Conservation (phyloP, 2,797 vertebrate genomes). For the Fundulus diaphanus region DNA sequence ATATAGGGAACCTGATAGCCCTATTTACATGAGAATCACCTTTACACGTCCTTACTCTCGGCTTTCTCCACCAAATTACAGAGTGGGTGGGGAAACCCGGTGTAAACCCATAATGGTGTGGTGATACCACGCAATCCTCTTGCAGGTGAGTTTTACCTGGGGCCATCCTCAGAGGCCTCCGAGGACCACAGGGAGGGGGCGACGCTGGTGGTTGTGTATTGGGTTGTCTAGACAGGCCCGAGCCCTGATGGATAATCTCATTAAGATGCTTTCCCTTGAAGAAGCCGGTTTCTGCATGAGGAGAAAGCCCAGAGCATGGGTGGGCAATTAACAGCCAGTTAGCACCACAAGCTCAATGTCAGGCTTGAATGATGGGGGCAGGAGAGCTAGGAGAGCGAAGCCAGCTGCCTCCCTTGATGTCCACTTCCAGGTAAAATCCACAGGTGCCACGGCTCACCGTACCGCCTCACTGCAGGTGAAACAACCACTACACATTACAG, state of each 20-base stretch:
- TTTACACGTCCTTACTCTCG: neutral
- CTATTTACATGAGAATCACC: neutral
- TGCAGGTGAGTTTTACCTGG: slow-evolving; percentile 78
- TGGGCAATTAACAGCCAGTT: slow-evolving; percentile 80
- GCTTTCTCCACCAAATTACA: slow-evolving; percentile 39
- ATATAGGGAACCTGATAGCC: too few relatives aligned
- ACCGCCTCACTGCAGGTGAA: slow-evolving; percentile 27
- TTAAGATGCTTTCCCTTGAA: slow-evolving; percentile 81
- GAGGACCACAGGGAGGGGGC: slow-evolving; percentile 10
- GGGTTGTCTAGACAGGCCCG: slow-evolving; percentile 82
- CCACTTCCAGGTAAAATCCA: slow-evolving; percentile 51
- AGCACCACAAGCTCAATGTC: slow-evolving; percentile 73
- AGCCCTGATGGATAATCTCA: slow-evolving; percentile 83
- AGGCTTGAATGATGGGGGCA: slow-evolving; percentile 55
- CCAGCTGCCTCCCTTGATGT: slow-evolving; percentile 24
- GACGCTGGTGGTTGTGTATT: slow-evolving; percentile 77
- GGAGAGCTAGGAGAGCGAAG: slow-evolving; percentile 54
- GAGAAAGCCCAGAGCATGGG: slow-evolving; percentile 63
- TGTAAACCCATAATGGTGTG: slow-evolving; percentile 78
- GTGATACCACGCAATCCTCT: slow-evolving; percentile 52
- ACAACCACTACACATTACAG: slow-evolving; percentile 39
- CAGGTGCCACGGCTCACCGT: slow-evolving; percentile 11
- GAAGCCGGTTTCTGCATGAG: slow-evolving; percentile 73
- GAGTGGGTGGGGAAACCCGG: slow-evolving; percentile 51
- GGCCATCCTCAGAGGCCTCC: slow-evolving; percentile 38